A percentile compares a stretch with the other conserved stretches of the same genome.
Evolutionary conservation across 2,113 vertebrate genomes (phyloP).

Genomic region (Myocastor coypus): DNA sequence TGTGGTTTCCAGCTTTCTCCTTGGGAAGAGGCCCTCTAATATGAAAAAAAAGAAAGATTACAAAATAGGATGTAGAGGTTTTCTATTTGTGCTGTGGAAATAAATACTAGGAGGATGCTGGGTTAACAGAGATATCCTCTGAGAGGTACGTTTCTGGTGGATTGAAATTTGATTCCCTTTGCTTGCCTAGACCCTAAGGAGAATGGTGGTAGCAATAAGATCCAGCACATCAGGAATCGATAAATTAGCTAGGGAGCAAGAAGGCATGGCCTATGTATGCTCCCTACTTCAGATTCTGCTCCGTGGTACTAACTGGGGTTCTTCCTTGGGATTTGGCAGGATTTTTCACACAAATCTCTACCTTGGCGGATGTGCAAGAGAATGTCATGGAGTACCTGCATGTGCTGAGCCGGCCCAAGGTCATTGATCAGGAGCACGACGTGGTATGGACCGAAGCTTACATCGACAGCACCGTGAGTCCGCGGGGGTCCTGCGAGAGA

Average conservation of each 20-base stretch:
- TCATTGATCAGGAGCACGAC: conserved; percentile 98
- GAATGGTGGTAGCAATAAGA: not conserved
- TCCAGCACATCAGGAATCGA: not conserved
- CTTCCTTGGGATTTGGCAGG: conserved; percentile 86
- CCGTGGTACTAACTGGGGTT: not conserved
- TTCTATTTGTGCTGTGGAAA: not conserved
- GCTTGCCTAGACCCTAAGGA: not conserved
- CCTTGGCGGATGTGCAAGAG: conserved; percentile 97
- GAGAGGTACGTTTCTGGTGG: not conserved
- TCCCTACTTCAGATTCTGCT: not conserved
- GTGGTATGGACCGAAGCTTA: conserved; percentile 99
- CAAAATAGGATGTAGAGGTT: not conserved
- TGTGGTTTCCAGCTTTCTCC: not conserved
- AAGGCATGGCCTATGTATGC: accelerated
- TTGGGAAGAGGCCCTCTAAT: not conserved
- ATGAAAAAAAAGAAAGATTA: not conserved
- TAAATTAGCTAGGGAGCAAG: not conserved
- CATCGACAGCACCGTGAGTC: conserved; percentile 98
- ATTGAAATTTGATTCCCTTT: conserved; percentile 39
- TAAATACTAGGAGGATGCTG: not conserved
- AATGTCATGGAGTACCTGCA: conserved; percentile 99
- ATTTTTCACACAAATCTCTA: conserved; percentile 99
- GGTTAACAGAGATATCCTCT: not conserved
- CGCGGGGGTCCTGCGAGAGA: not conserved
- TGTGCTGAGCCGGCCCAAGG: conserved; percentile 97